Percentiles rank a stretch among this genome's conserved stretches.
phyloP scores from a whole-genome alignment of 2,888 invertebrate genomes.

The Slavum lentiscoides region DNA sequence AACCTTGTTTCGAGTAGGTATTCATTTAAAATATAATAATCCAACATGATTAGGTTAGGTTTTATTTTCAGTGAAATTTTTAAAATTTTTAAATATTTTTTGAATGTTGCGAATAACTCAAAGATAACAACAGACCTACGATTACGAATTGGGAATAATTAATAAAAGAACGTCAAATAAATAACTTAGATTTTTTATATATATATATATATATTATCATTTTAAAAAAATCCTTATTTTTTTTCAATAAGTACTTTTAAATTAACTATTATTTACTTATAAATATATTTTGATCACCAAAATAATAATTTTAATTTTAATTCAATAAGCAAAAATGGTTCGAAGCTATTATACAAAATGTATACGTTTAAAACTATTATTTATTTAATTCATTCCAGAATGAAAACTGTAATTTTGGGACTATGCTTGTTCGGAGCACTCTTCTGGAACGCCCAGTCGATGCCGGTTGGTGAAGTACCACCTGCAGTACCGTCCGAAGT shows the following conservation, averaged over 20 bases:
- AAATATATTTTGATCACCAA: background rate
- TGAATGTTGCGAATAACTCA: background rate
- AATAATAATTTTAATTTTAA: background rate
- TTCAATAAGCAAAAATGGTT: background rate
- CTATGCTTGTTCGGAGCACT: conserved; percentile 45
- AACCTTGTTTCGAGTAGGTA: background rate
- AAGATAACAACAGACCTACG: background rate
- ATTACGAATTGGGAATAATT: background rate
- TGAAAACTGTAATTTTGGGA: conserved; percentile 50
- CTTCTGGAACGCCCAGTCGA: conserved; percentile 46
- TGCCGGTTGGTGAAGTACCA: conserved; percentile 34
- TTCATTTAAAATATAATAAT: background rate
- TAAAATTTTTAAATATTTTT: background rate
- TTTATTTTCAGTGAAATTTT: background rate
- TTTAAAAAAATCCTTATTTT: background rate
- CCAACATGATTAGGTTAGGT: background rate
- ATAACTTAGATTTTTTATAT: background rate
- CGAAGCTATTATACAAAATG: background rate
- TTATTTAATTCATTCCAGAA: conserved; percentile 28
- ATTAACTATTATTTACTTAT: background rate
- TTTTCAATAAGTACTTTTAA: background rate
- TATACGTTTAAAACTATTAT: background rate
- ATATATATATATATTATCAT: background rate
- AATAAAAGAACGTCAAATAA: conserved; percentile 7
- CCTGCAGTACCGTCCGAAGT: conserved; percentile 2